Percentiles rank a stretch among this genome's conserved stretches.
These are phyloP conservation scores for Paradoxurus hermaphroditus DNA, from an alignment of 2,113 vertebrate species.

Conservation along the genomic window DNA sequence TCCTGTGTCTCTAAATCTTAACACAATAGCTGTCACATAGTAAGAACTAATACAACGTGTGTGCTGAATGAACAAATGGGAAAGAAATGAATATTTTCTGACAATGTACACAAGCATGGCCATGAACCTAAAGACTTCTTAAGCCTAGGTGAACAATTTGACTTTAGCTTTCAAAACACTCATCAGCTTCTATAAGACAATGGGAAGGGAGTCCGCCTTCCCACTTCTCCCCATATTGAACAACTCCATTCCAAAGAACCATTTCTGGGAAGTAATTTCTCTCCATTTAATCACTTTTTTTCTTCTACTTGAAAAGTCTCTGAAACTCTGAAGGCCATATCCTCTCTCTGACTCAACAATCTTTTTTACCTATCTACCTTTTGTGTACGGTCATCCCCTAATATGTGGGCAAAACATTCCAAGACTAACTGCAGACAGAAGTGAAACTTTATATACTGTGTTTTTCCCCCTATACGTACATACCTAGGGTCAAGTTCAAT, in stretches of 20 bases:
- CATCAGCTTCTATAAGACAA: background rate
- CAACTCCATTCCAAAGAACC: background rate
- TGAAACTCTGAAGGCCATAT: background rate
- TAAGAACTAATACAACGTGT: background rate
- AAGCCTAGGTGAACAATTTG: background rate
- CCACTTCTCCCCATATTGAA: background rate
- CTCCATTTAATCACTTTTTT: background rate
- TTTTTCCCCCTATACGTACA: background rate
- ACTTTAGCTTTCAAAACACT: conserved; percentile 45
- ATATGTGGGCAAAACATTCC: background rate
- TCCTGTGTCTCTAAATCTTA: background rate
- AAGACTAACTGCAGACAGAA: background rate
- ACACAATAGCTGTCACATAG: background rate
- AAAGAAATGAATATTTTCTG: background rate
- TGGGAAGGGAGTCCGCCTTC: background rate
- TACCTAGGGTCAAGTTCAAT: background rate
- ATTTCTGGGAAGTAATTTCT: conserved; percentile 16
- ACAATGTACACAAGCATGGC: background rate
- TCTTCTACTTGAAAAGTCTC: background rate
- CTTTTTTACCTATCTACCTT: background rate
- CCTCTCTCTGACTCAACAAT: background rate
- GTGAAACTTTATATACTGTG: background rate
- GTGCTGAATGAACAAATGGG: background rate
- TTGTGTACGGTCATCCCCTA: background rate
- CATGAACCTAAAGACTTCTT: background rate